A percentile compares a stretch with the other conserved stretches of the same genome.
These are phyloP conservation scores for Heliconius charithonia DNA, from an alignment of 2,888 invertebrate genomes.

Conservation along the genomic window DNA sequence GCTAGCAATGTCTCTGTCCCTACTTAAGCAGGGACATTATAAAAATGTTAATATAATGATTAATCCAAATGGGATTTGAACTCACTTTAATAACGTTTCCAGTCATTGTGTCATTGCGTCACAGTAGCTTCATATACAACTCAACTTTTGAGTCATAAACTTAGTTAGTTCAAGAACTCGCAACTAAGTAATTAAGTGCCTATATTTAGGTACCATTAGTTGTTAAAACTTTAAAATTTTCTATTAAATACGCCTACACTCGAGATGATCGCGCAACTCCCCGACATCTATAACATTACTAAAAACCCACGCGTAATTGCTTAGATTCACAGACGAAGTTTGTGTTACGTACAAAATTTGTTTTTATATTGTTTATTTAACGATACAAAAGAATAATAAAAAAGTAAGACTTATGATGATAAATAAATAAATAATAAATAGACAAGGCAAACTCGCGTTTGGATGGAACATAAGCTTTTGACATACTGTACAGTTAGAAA, in stretches of 20 bases:
- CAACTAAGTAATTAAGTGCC: not conserved
- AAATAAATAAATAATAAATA: no score
- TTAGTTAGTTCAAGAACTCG: not conserved
- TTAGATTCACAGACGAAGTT: not conserved
- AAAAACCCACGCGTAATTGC: not conserved
- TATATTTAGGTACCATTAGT: not conserved
- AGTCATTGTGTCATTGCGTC: no score
- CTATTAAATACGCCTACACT: not conserved
- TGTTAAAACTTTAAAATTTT: constrained; percentile 1
- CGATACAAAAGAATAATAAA: no score
- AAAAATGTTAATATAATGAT: no score
- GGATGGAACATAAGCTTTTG: no score
- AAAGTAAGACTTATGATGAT: no score
- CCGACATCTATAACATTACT: not conserved
- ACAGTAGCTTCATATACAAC: not conserved
- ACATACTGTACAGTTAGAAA: no score
- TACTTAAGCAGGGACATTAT: no score
- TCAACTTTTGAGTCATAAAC: not conserved
- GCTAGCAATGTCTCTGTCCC: no score
- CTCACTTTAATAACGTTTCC: no score
- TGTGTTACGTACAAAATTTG: not conserved
- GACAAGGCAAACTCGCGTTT: no score
- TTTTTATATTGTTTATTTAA: not conserved
- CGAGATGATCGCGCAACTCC: not conserved
- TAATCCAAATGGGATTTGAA: no score